These are phyloP conservation scores for Eugnorisma glareosa DNA, from an alignment of 2,888 invertebrate genomes.

Conservation along the genomic window DNA sequence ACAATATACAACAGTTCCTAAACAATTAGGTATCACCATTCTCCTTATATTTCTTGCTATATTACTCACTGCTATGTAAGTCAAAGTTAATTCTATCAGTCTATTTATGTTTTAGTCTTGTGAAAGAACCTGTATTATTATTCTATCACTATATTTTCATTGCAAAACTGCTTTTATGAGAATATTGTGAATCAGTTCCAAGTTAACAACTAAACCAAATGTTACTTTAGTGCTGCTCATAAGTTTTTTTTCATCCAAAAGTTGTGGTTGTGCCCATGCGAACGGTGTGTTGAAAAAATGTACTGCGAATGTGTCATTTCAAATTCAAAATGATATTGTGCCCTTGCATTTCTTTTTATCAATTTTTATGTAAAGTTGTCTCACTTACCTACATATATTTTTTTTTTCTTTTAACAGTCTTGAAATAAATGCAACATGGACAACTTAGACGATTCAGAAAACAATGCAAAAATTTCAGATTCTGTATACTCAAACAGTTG, in stretches of 20 bases:
- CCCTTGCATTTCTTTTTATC: not conserved
- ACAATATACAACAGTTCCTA: conserved; percentile 4
- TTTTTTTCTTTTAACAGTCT: conserved; percentile 38
- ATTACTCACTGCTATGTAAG: not conserved
- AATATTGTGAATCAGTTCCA: not conserved
- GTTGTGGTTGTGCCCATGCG: conserved; percentile 17
- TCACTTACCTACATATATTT: not conserved
- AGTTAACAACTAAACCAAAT: not conserved
- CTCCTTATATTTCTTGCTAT: not conserved
- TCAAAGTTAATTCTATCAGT: not conserved
- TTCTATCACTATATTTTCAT: not conserved
- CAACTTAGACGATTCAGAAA: conserved; percentile 88
- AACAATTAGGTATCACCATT: not conserved
- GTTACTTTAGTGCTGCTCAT: not conserved
- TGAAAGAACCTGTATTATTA: not conserved
- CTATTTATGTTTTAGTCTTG: not conserved
- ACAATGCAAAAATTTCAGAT: conserved; percentile 93
- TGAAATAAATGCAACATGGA: conserved; percentile 71
- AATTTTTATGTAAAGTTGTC: not conserved
- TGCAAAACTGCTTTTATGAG: not conserved
- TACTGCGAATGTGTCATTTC: conserved; percentile 28
- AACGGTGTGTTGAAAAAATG: conserved; percentile 10
- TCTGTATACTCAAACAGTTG: conserved; percentile 96
- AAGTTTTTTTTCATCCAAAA: not conserved
- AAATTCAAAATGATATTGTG: not conserved